These are phyloP conservation scores for Sprattus sprattus DNA, from an alignment of 2,113 vertebrate genomes.

Conservation along the genomic window DNA sequence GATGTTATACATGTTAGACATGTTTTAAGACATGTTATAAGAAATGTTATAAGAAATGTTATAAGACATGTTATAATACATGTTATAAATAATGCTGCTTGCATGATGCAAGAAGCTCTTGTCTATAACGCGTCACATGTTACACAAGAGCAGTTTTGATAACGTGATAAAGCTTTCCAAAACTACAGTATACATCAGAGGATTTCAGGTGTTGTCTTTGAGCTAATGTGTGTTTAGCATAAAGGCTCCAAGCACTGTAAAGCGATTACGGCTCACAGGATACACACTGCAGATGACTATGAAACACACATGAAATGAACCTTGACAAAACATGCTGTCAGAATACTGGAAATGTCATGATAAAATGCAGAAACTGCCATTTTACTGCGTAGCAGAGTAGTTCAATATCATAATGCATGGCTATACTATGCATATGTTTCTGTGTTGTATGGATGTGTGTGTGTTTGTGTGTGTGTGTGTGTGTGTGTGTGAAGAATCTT, in stretches of 20 bases:
- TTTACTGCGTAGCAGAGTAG: neutral
- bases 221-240: too few relatives aligned
- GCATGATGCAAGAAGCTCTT: too few relatives aligned
- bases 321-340: neutral
- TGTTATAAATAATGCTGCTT: too few relatives aligned
- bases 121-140: neutral
- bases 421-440: neutral
- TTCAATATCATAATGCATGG: neutral
- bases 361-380: neutral
- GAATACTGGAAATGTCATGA: neutral
- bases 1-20: too few relatives aligned
- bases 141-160: neutral
- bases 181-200: too few relatives aligned
- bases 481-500: neutral
- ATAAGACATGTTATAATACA: too few relatives aligned
- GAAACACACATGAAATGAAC: neutral
- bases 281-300: too few relatives aligned
- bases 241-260: too few relatives aligned
- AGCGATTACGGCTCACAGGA: too few relatives aligned
- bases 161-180: neutral
- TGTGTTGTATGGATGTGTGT: neutral
- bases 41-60: too few relatives aligned
- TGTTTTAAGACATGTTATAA: too few relatives aligned
- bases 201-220: too few relatives aligned
- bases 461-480: slow-evolving; percentile 4